These are phyloP conservation scores for Triplophysa tibetana DNA, from an alignment of 2,113 vertebrate genomes.

Conservation along the genomic window DNA sequence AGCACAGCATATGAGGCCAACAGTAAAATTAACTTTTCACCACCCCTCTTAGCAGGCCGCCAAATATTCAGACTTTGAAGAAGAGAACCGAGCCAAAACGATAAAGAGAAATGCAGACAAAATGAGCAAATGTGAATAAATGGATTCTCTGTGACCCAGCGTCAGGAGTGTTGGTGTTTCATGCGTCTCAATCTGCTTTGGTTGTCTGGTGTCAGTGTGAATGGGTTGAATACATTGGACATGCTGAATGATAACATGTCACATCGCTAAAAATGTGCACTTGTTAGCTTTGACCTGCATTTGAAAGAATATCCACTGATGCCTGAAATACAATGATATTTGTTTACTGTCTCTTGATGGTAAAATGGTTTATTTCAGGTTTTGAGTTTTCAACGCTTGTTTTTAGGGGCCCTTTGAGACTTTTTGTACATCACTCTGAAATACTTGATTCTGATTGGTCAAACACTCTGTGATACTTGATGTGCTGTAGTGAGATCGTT, in stretches of 20 bases:
- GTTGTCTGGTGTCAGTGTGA: conserved; percentile 12
- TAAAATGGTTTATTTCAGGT: background rate
- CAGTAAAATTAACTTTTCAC: conserved; percentile 59
- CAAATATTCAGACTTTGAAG: conserved; percentile 11
- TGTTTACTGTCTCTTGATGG: background rate
- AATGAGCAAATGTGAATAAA: background rate
- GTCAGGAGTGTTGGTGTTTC: conserved; percentile 13
- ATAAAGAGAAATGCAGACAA: background rate
- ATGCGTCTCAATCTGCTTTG: conserved; percentile 5
- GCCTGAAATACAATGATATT: background rate
- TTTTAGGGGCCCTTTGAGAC: background rate
- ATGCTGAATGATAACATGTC: conserved; percentile 35
- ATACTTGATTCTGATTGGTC: too few relatives aligned
- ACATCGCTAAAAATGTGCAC: conserved; percentile 34
- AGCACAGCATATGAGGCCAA: conserved; percentile 41
- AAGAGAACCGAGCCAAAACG: background rate
- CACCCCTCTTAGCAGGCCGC: conserved; percentile 29
- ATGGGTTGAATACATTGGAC: conserved; percentile 26
- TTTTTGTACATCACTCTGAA: too few relatives aligned
- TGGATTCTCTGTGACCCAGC: background rate
- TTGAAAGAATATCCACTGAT: background rate
- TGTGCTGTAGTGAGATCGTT: background rate
- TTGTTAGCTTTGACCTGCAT: conserved; percentile 13
- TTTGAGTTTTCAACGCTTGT: background rate
- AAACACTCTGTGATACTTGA: background rate